Conservation (phyloP, 2,113 vertebrate species). For the Gasterosteus aculeatus region DNA sequence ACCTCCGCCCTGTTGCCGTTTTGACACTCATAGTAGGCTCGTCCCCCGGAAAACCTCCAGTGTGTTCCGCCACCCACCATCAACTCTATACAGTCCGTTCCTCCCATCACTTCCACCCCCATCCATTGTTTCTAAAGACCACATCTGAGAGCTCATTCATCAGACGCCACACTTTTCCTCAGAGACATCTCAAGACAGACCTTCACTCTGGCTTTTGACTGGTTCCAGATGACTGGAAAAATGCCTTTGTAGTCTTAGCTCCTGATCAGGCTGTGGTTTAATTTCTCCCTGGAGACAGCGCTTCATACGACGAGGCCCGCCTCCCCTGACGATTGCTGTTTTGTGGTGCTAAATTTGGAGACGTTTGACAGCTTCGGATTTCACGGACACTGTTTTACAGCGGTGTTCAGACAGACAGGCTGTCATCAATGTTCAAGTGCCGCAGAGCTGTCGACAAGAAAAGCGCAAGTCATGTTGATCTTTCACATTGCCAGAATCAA, state of each 20-base stretch:
- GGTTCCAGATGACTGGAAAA: constrained; percentile 48
- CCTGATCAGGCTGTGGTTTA: constrained; percentile 41
- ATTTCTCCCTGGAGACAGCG: constrained; percentile 36
- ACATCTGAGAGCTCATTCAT: constrained; percentile 20
- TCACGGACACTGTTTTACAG: constrained; percentile 53
- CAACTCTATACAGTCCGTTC: background rate
- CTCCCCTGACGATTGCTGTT: constrained; percentile 21
- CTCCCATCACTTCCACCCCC: background rate
- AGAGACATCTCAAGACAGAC: constrained; percentile 20
- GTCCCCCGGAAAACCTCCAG: constrained; percentile 17
- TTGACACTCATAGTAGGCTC: constrained; percentile 73
- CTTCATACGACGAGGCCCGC: constrained; percentile 9
- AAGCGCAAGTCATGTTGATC: background rate
- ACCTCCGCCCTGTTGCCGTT: constrained; percentile 66
- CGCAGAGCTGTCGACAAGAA: background rate
- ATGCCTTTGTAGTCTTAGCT: constrained; percentile 60
- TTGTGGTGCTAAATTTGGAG: constrained; percentile 44
- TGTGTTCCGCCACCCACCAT: background rate
- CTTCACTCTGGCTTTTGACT: constrained; percentile 29
- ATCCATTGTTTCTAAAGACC: background rate
- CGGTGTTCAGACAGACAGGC: constrained; percentile 18
- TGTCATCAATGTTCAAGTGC: constrained; percentile 14
- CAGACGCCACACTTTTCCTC: constrained; percentile 12
- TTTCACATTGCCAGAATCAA: background rate
- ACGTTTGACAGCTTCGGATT: constrained; percentile 48